A percentile compares a stretch with the other conserved stretches of the same genome.
Evolutionary conservation across 2,113 vertebrate genomes (phyloP).

Genomic region (Oophaga pumilio): DNA sequence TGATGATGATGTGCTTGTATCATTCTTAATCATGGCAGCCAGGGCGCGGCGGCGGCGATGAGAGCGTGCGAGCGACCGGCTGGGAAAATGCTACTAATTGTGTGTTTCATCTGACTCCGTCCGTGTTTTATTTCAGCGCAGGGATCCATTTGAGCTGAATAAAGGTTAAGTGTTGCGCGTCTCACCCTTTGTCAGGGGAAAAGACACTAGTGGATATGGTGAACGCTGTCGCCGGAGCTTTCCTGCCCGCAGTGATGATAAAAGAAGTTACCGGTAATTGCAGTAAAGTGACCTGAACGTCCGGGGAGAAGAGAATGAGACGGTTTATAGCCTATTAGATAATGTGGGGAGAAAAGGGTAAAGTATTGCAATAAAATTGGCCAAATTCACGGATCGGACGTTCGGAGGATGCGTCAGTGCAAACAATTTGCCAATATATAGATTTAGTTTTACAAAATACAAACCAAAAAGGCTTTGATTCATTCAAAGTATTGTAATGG

Average conservation of each 20-base stretch:
- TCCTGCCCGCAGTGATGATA: not conserved
- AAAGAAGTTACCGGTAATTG: not conserved
- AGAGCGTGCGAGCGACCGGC: slow-evolving; percentile 68
- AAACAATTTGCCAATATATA: too few relatives aligned
- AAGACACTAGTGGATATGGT: not conserved
- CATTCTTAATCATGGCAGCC: slow-evolving; percentile 78
- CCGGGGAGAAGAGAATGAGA: not conserved
- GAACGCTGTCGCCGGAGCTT: not conserved
- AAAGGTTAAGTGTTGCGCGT: slow-evolving; percentile 60
- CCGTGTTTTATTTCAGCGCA: slow-evolving; percentile 60
- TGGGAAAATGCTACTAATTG: slow-evolving; percentile 70
- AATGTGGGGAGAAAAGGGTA: too few relatives aligned
- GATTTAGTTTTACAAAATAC: too few relatives aligned
- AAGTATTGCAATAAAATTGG: too few relatives aligned
- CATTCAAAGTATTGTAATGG: too few relatives aligned
- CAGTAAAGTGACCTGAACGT: not conserved
- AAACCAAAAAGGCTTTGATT: too few relatives aligned
- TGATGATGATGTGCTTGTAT: slow-evolving; percentile 77
- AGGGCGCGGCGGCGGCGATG: slow-evolving; percentile 69
- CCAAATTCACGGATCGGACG: too few relatives aligned
- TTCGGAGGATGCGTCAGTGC: too few relatives aligned
- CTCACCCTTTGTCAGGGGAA: slow-evolving; percentile 41
- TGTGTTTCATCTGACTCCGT: slow-evolving; percentile 70
- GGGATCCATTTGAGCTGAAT: slow-evolving; percentile 62
- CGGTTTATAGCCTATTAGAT: not conserved